Conservation (phyloP, 2,888 invertebrate genomes). For the Zygaena filipendulae region DNA sequence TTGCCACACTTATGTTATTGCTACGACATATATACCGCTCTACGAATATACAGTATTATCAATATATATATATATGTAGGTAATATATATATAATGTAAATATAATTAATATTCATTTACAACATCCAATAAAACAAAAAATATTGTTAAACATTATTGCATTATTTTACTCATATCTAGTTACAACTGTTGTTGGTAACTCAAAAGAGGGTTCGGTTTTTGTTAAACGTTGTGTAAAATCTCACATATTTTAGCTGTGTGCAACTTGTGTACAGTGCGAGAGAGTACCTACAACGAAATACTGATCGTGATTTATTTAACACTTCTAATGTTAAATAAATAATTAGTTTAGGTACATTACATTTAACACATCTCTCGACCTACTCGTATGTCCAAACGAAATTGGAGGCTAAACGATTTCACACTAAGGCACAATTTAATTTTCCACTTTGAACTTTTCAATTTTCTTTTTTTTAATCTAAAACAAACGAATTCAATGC, state of each 20-base stretch:
- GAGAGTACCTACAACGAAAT: constrained; percentile 14
- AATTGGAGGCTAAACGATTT: constrained; percentile 47
- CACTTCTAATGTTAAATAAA: constrained; percentile 25
- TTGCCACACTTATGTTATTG: constrained; percentile 66
- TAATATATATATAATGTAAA: constrained; percentile 28
- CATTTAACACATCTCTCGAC: constrained; percentile 23
- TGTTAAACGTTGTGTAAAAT: constrained; percentile 19
- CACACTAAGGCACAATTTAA: constrained; percentile 66
- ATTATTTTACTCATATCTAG: constrained; percentile 23
- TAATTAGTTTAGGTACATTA: constrained; percentile 18
- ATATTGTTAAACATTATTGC: constrained; percentile 59
- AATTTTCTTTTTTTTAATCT: constrained; percentile 28
- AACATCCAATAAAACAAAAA: constrained; percentile 61
- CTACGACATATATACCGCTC: constrained; percentile 58
- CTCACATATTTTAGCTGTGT: constrained; percentile 27
- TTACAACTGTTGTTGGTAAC: constrained; percentile 33
- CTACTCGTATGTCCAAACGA: constrained; percentile 32
- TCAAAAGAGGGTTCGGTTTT: constrained; percentile 35
- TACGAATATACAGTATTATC: constrained; percentile 42
- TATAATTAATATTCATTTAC: constrained; percentile 53
- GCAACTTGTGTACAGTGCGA: constrained; percentile 46
- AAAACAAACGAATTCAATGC: constrained; percentile 53
- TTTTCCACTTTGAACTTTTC: constrained; percentile 57
- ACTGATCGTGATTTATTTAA: constrained; percentile 21
- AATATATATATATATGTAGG: constrained; percentile 15